Evolutionary conservation across 2,888 invertebrate genomes (phyloP).

Genomic region (Eremobia ochroleuca): DNA sequence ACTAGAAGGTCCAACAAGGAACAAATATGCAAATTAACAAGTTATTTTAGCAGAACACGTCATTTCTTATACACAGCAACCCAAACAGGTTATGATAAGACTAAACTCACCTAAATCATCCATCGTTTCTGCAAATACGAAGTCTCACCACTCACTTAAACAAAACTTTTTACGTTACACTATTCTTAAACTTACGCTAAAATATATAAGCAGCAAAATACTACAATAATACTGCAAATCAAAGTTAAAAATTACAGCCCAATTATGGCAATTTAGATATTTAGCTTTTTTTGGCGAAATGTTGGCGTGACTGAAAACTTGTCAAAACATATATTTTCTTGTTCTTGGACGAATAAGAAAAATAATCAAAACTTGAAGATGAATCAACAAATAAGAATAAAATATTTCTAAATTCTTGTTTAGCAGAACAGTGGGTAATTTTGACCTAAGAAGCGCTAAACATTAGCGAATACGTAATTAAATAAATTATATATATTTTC

Average conservation of each 20-base stretch:
- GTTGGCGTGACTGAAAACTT: conserved; percentile 66
- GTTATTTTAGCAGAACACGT: conserved; percentile 85
- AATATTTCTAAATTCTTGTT: too few relatives aligned
- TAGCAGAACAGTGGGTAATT: neutral
- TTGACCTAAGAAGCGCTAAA: too few relatives aligned
- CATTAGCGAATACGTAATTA: neutral
- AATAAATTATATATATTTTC: neutral
- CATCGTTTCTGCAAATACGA: conserved; percentile 75
- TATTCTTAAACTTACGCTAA: conserved; percentile 51
- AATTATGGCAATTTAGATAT: conserved; percentile 77
- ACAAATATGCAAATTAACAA: conserved; percentile 71
- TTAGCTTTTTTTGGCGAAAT: conserved; percentile 73
- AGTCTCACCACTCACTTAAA: conserved; percentile 61
- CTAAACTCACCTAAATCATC: conserved; percentile 89
- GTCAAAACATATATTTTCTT: conserved; percentile 58
- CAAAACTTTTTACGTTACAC: conserved; percentile 62
- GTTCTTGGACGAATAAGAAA: conserved; percentile 52
- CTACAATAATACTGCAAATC: conserved; percentile 74
- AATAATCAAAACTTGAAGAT: neutral
- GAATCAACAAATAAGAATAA: neutral
- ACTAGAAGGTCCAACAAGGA: conserved; percentile 55
- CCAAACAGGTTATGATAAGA: conserved; percentile 89
- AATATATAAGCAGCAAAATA: conserved; percentile 67
- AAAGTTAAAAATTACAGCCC: conserved; percentile 77
- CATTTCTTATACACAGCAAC: conserved; percentile 77